Evolutionary conservation across 2,888 invertebrate genomes (phyloP).

Genomic region (Conops quadrifasciatus): DNA sequence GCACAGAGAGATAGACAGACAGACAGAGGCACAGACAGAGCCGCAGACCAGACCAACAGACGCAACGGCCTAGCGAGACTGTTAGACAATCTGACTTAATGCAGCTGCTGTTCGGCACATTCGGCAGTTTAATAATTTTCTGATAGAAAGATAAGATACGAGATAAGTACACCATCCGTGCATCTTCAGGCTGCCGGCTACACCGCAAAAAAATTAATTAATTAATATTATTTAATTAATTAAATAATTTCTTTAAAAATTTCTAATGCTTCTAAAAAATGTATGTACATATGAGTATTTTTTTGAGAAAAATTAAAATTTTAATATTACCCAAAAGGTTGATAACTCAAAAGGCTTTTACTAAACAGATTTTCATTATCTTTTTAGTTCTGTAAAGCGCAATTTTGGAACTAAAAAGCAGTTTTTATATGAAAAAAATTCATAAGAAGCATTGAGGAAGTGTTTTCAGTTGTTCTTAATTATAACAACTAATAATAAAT

Average conservation of each 20-base stretch:
- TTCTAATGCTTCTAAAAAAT: too few relatives aligned
- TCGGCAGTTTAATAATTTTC: slow-evolving; percentile 24
- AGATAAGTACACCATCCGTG: background rate
- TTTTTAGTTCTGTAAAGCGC: too few relatives aligned
- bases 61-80: background rate
- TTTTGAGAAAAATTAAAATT: too few relatives aligned
- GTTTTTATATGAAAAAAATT: too few relatives aligned
- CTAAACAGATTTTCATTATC: too few relatives aligned
- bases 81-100: background rate
- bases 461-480: too few relatives aligned
- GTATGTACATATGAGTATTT: too few relatives aligned
- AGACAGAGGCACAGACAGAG: slow-evolving; percentile 13
- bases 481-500: too few relatives aligned
- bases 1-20: slow-evolving; percentile 10
- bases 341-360: too few relatives aligned
- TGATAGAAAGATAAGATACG: slow-evolving; percentile 27
- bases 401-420: too few relatives aligned
- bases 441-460: too few relatives aligned
- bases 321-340: too few relatives aligned
- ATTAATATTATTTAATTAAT: background rate
- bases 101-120: slow-evolving; percentile 30
- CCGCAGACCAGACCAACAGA: background rate
- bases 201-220: background rate
- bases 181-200: background rate
- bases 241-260: background rate